A percentile compares a stretch with the other conserved stretches of the same genome.
These are phyloP conservation scores for Margaritifera margaritifera DNA, from an alignment of 2,888 invertebrate species.

Conservation along the genomic window DNA sequence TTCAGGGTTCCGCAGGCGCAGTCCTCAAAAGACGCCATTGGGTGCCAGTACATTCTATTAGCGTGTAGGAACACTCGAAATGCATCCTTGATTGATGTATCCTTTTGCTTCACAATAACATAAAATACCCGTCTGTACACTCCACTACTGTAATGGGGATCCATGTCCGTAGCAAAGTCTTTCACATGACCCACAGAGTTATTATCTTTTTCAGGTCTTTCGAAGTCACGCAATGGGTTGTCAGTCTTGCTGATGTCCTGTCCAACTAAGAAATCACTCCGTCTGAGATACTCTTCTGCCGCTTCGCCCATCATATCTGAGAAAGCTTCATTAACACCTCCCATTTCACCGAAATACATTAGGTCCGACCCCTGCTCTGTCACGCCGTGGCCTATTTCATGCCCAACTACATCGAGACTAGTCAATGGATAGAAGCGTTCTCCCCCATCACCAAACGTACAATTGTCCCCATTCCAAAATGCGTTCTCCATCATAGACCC, in stretches of 20 bases:
- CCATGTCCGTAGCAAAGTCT: conserved; percentile 31
- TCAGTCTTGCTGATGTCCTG: conserved; percentile 26
- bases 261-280: conserved; percentile 36
- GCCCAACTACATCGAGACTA: conserved; percentile 45
- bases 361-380: conserved; percentile 44
- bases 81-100: conserved; percentile 36
- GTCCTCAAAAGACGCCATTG: conserved; percentile 32
- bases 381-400: conserved; percentile 55
- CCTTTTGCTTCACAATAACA: conserved; percentile 31
- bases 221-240: conserved; percentile 40
- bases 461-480: conserved; percentile 48
- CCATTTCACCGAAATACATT: conserved; percentile 45
- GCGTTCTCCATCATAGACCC: conserved; percentile 44
- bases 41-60: conserved; percentile 53
- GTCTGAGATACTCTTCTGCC: conserved; percentile 29
- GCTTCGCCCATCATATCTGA: conserved; percentile 52
- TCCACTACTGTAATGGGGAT: conserved; percentile 53
- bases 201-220: conserved; percentile 42
- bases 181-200: conserved; percentile 40
- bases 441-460: conserved; percentile 49
- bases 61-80: conserved; percentile 44
- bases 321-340: conserved; percentile 56
- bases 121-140: conserved; percentile 48
- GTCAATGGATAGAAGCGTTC: conserved; percentile 40
- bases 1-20: conserved; percentile 52